phyloP scores from a whole-genome alignment of 2,797 vertebrate species.

The Ammospiza maritima region DNA sequence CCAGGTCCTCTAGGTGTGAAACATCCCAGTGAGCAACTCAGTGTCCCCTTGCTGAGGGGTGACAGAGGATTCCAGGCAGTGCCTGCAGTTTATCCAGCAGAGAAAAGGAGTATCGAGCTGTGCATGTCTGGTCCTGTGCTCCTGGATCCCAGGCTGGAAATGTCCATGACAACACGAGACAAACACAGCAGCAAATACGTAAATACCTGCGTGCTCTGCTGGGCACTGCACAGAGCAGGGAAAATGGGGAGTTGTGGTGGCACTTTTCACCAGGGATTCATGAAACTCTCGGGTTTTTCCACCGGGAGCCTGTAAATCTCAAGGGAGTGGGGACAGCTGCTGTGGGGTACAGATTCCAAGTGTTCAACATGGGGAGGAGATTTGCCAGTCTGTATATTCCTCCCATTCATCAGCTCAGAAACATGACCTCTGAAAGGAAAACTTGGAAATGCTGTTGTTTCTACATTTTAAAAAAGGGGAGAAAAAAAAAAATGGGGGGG shows the following conservation, averaged over 20 bases:
- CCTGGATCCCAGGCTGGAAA: background rate
- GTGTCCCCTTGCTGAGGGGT: background rate
- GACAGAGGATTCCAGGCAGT: background rate
- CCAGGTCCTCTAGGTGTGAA: background rate
- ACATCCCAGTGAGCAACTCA: background rate
- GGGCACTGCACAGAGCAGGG: background rate
- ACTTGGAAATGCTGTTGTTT: background rate
- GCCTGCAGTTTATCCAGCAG: background rate
- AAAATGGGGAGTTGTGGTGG: background rate
- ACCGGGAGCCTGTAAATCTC: background rate
- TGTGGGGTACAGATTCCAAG: background rate
- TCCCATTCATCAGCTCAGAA: background rate
- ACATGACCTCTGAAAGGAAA: background rate
- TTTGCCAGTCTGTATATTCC: background rate
- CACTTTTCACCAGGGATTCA: background rate
- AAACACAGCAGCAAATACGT: background rate
- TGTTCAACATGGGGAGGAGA: background rate
- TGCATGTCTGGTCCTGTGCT: background rate
- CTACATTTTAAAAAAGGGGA: background rate
- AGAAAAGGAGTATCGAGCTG: background rate
- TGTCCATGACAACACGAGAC: background rate
- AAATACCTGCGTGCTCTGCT: accelerated
- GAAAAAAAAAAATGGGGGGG: accelerated
- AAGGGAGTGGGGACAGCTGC: background rate
- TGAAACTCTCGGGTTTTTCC: background rate